Evolutionary conservation across 2,888 invertebrate genomes (phyloP), one percentile per base, ranked within the genome.

Genomic region (Dione vanillae): DNA sequence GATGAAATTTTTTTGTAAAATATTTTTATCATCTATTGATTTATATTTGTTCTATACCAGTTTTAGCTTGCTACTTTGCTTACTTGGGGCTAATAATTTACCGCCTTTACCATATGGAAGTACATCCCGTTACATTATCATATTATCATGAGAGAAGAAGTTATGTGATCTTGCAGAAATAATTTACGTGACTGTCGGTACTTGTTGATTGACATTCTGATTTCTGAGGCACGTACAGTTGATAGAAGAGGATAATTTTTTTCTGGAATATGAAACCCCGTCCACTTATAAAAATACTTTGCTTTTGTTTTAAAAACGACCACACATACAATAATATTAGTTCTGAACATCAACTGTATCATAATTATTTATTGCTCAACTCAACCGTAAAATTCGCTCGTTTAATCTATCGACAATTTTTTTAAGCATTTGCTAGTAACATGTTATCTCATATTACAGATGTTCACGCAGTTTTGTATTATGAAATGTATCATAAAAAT

Each of bases 401-500:
- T 69, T 61, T 47, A 65, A 41, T 61, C 14, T 47, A 16, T 45
- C 5, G 19, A 37, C 10, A 11, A 19, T 37, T 58, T 41, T 40
- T 9, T 16, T 37, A 43, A 61, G 47, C 0, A 16, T 41, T 59
- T 59, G 52, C 49, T 14, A 43, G 61, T 51, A 67, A 59, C 43
- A 51, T 43, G 43, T 68, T 68, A 67, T 43, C 52, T 11, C 10
- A 62, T 43, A 67, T 68, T 45, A 61, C 40, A 52, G 11, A 47
- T 11, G n/a, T 47, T 37, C 20, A 35, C 41, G 67, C 40, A 43
- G 45, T 35, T 67, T 51, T 7, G 52, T 35, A 49, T 49, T 19
- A 58, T 52, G 37, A 20, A 52, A 45, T 62, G 52, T 68, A 52
- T 20, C 43, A 45, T 67, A 61, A 67, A 68, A 62, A 35, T 52